A percentile compares a stretch with the other conserved stretches of the same genome.
These are phyloP conservation scores for Hoplodrina ambigua DNA, from an alignment of 2,888 invertebrate genomes.

Conservation along the genomic window DNA sequence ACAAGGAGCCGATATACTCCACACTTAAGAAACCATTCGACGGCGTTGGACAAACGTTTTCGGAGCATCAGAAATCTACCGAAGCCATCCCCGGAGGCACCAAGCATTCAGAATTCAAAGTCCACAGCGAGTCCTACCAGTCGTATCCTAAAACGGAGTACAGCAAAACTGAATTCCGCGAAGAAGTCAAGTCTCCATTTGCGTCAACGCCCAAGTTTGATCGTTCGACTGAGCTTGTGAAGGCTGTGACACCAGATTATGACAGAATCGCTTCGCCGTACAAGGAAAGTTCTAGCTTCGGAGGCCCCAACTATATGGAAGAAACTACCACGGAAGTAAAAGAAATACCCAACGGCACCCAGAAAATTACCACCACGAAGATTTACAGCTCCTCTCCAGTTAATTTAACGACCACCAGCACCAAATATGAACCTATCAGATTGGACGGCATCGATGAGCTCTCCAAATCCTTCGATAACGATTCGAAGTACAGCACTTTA, in stretches of 20 bases:
- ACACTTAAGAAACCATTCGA: constrained; percentile 83
- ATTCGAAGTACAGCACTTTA: constrained; percentile 85
- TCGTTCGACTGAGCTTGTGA: constrained; percentile 80
- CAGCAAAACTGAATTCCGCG: constrained; percentile 77
- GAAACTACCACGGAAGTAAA: constrained; percentile 89
- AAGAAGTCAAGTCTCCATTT: constrained; percentile 84
- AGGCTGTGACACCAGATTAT: constrained; percentile 83
- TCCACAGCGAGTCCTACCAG: constrained; percentile 85
- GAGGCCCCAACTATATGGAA: constrained; percentile 86
- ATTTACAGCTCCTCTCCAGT: constrained; percentile 90
- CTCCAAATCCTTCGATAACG: constrained; percentile 88
- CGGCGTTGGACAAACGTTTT: constrained; percentile 83
- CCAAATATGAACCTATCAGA: constrained; percentile 86
- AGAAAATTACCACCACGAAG: constrained; percentile 90
- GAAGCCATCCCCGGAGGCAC: constrained; percentile 86
- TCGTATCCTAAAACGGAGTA: constrained; percentile 83
- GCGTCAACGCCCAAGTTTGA: constrained; percentile 85
- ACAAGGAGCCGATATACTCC: constrained; percentile 85
- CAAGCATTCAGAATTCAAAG: constrained; percentile 82
- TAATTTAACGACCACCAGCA: constrained; percentile 86
- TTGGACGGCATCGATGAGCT: constrained; percentile 89
- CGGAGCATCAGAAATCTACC: constrained; percentile 84
- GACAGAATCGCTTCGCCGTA: constrained; percentile 85
- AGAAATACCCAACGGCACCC: constrained; percentile 89
- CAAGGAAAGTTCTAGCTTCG: constrained; percentile 79